Percentiles rank a stretch among this genome's conserved stretches.
These are phyloP conservation scores for Tenthredo notha DNA, from an alignment of 2,888 invertebrate species.

Conservation along the genomic window DNA sequence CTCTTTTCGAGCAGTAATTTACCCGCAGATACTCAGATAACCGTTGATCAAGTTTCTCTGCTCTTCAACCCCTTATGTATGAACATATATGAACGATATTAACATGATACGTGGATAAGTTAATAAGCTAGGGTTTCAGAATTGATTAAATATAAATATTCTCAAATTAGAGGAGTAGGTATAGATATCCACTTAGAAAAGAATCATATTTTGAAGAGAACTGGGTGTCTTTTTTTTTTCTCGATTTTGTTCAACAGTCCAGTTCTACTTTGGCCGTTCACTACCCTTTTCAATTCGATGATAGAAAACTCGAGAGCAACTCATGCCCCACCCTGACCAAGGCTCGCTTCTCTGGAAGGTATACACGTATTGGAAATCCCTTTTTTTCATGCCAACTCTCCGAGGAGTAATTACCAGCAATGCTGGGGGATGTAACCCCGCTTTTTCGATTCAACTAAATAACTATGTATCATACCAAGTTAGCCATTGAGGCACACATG, in stretches of 20 bases:
- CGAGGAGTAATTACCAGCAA: conserved; percentile 21
- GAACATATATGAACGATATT: background rate
- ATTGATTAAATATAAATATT: background rate
- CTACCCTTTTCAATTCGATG: background rate
- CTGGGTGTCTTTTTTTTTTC: background rate
- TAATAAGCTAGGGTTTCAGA: background rate
- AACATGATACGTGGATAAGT: background rate
- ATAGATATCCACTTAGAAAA: background rate
- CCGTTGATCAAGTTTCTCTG: background rate
- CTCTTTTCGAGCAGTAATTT: background rate
- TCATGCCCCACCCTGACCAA: background rate
- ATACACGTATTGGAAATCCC: background rate
- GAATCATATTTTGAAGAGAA: background rate
- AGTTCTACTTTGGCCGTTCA: background rate
- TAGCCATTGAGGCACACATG: background rate
- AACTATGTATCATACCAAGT: conserved; percentile 18
- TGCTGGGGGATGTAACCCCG: conserved; percentile 14
- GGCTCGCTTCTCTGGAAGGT: background rate
- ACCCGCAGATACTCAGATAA: background rate
- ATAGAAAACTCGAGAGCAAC: background rate
- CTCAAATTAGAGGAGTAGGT: background rate
- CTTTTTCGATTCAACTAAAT: conserved; percentile 36
- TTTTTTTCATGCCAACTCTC: conserved; percentile 26
- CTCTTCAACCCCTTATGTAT: background rate
- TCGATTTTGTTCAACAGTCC: background rate